Evolutionary conservation across 2,113 vertebrate species (phyloP).

Genomic region (Ptilorrhoa leucosticta): DNA sequence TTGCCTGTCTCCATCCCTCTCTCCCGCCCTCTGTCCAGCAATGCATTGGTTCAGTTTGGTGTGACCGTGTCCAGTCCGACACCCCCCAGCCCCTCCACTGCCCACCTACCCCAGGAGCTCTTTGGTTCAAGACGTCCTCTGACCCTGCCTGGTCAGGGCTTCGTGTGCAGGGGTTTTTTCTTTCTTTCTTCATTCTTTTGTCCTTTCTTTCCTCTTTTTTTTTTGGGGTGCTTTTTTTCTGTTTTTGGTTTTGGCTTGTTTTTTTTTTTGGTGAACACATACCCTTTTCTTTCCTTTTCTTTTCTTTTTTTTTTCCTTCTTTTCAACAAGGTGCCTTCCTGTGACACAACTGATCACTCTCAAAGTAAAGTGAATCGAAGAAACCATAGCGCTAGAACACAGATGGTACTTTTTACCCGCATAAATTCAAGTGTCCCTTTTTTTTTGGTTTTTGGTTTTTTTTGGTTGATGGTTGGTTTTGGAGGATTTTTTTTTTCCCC

Average conservation of each 20-base stretch:
- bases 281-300: background rate
- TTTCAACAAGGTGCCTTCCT: slow-evolving; percentile 87
- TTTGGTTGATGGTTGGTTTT: background rate
- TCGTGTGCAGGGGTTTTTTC: background rate
- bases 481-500: background rate
- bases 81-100: background rate
- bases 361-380: slow-evolving; percentile 83
- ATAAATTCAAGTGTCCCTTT: slow-evolving; percentile 68
- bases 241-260: background rate
- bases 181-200: background rate
- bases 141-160: background rate
- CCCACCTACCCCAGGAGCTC: slow-evolving; percentile 30
- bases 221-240: background rate
- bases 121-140: background rate
- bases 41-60: background rate
- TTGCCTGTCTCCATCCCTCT: background rate
- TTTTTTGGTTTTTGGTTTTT: background rate
- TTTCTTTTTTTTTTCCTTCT: slow-evolving; percentile 32
- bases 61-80: background rate
- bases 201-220: slow-evolving; percentile 50
- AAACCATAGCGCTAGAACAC: slow-evolving; percentile 74
- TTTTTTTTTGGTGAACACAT: background rate
- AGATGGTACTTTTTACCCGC: slow-evolving; percentile 87
- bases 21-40: background rate
- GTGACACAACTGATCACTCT: slow-evolving; percentile 80